Percentiles rank a stretch among this genome's conserved stretches.
These are phyloP conservation scores for Ctenosaura bakeri DNA, from an alignment of 2,797 vertebrate species.

Conservation along the genomic window DNA sequence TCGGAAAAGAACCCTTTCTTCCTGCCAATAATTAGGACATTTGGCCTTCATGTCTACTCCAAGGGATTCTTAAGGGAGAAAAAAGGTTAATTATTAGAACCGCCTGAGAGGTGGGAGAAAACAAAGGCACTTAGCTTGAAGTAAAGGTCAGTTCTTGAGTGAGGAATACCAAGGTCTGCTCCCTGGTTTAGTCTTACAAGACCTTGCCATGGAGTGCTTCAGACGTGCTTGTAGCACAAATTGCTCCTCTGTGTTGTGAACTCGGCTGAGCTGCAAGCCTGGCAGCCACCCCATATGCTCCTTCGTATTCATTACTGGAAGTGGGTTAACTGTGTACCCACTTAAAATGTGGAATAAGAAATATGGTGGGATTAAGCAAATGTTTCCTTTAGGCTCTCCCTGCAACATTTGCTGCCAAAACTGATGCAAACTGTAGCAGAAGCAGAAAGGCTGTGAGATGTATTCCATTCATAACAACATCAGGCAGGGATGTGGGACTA, in stretches of 20 bases:
- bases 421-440: slow-evolving; percentile 18
- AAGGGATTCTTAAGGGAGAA: slow-evolving; percentile 26
- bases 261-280: background rate
- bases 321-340: background rate
- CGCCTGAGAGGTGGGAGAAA: slow-evolving; percentile 11
- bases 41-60: slow-evolving; percentile 19
- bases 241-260: background rate
- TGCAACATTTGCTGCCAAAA: background rate
- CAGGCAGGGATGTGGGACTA: background rate
- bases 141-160: slow-evolving; percentile 11
- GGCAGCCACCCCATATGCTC: background rate
- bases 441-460: background rate
- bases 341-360: background rate
- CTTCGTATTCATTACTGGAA: background rate
- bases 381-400: background rate
- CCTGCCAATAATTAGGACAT: slow-evolving; percentile 25
- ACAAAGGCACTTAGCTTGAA: background rate
- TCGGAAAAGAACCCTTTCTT: slow-evolving; percentile 14
- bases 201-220: fast-evolving
- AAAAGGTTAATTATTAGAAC: slow-evolving; percentile 31
- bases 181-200: fast-evolving
- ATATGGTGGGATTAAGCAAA: background rate
- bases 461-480: slow-evolving; percentile 9
- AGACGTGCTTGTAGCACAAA: background rate
- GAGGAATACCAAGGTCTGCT: background rate